Conservation (phyloP, 2,113 vertebrate species). For the Pelecanoides urinatrix region DNA sequence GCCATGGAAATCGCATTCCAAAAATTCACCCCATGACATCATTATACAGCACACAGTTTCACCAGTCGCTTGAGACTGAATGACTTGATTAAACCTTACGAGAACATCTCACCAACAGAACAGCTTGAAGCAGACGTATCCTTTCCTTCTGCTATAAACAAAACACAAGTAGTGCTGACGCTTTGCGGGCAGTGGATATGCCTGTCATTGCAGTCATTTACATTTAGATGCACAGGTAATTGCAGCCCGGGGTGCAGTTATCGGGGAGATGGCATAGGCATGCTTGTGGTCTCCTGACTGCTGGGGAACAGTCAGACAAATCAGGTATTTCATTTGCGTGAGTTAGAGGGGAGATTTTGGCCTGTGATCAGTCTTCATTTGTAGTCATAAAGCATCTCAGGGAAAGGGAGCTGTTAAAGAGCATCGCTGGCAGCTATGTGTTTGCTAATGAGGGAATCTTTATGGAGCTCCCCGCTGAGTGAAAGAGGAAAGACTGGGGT, state of each 20-base stretch:
- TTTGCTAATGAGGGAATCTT: slow-evolving; percentile 16
- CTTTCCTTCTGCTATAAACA: neutral
- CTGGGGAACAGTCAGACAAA: neutral
- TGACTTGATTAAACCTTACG: neutral
- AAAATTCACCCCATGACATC: neutral
- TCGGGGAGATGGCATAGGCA: too few species aligned
- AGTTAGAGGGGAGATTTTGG: neutral
- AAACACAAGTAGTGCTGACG: too few species aligned
- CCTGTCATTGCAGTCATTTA: neutral
- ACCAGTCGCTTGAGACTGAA: too few species aligned
- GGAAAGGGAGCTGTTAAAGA: neutral
- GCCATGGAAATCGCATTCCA: neutral
- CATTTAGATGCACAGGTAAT: neutral
- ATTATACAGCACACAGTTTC: neutral
- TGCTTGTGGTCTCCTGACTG: neutral
- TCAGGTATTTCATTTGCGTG: neutral
- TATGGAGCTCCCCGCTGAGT: neutral
- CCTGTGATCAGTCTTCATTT: neutral
- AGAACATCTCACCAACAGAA: neutral
- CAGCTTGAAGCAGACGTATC: neutral
- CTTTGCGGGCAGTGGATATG: accelerated
- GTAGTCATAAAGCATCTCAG: neutral
- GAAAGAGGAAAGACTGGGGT: neutral
- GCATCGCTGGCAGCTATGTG: neutral
- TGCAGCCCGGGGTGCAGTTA: neutral